Evolutionary conservation across 2,888 invertebrate species (phyloP), one percentile per base, ranked within the genome.

Genomic region (Tinea trinotella): DNA sequence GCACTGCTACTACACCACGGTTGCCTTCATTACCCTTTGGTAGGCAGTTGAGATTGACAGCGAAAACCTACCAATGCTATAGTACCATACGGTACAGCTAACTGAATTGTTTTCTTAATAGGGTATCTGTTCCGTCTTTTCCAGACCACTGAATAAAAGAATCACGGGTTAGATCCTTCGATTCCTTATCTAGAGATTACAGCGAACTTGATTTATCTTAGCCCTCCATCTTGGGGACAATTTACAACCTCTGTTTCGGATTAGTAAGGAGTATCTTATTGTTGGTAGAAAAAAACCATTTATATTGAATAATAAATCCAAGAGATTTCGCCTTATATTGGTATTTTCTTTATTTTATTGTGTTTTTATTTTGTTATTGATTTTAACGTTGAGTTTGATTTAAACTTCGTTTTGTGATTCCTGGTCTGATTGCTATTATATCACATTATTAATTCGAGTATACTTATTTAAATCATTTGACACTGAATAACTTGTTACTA

Each of bases 111-210:
- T n/a, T n/a, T n/a, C n/a, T n/a, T n/a, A 48, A 18, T 17, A 5
- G n/a, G n/a, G n/a, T n/a, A 52, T 34, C 53, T 40, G 36, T 53
- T 22, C 18, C 40, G 53, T 40, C 53, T 53, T 53, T 53, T 53
- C 53, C 53, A 36, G 53, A 36, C 40, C 53, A 40, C 30, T 53
- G 53, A 53, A 53, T 53, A 53, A 40, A 53, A 53, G 53, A 53
- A 53, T 53, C 53, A 20, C 18, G 22, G 17, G 40, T 17, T 22
- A 34, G 15, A 53, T 19, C 40, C 12, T 20, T 40, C 53, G 53
- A 53, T 53, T 40, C 36, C 40, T 36, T 40, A 53, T 36, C 53
- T 20, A 20, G 53, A 53, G 53, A 53, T 53, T 53, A 53, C 40
- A 52, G 52, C 17, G 36, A 40, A 36, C 19, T 40, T 53, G 53